Evolutionary conservation across 23 tunicate species (phyloP), one percentile per base, ranked within the genome.

Genomic region (Pegea sp.): DNA sequence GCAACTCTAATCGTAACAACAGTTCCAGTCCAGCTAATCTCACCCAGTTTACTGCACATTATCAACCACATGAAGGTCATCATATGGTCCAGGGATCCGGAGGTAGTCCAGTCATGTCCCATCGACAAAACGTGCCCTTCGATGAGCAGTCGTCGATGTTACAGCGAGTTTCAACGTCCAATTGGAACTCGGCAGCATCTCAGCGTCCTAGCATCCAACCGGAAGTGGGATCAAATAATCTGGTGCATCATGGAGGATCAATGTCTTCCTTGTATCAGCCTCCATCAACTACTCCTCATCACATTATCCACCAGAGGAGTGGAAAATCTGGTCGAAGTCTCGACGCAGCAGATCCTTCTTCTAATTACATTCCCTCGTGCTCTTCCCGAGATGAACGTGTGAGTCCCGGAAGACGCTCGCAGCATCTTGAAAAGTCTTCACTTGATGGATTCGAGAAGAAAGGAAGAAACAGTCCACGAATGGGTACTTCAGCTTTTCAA

Each of bases 1-100:
- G 64, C 4, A 80, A 80, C 58, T 8, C 31, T 3, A 80, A 80
- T 56, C 51, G 93, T 26, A 80, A 80, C 70, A 80, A 80, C 54
- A 80, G 93, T 48, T 42, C 80, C 16, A 54, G 80, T 0, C 74
- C 79, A 0, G 44, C 54, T 26, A 64, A 65, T 18, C n/a, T n/a
- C n/a, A n/a, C n/a, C n/a, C n/a, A n/a, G n/a, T n/a, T n/a, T n/a
- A n/a, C n/a, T n/a, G n/a, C n/a, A n/a, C n/a, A n/a, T n/a, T n/a
- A n/a, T n/a, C n/a, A n/a, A n/a, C n/a, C n/a, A n/a, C n/a, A n/a
- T n/a, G n/a, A n/a, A n/a, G n/a, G n/a, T n/a, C n/a, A n/a, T n/a
- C 64, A 53, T 49, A 7, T 23, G 42, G 49, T 34, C 30, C 71
- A 38, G 33, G 53, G 53, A 1, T 52, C 34, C 29, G 56, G 62